A percentile compares a stretch with the other conserved stretches of the same genome.
phyloP scores from a whole-genome alignment of 2,888 invertebrate species.

The Perithous albicinctus region DNA sequence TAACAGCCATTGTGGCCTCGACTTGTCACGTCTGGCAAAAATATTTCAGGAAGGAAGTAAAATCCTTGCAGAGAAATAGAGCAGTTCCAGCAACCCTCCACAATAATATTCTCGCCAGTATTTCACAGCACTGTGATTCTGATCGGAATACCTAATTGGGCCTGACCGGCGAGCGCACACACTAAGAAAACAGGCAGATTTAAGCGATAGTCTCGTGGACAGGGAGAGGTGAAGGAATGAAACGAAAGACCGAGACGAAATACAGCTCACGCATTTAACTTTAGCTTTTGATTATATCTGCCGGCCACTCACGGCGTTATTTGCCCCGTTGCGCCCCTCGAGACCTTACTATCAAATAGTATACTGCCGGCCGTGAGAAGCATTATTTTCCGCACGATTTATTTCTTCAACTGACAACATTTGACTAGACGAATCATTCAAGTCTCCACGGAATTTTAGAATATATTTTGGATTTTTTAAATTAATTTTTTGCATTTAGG shows the following conservation, averaged over 20 bases:
- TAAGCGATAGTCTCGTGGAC: slow-evolving; percentile 28
- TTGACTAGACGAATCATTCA: slow-evolving; percentile 24
- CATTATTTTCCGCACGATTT: slow-evolving; percentile 48
- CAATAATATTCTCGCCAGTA: slow-evolving; percentile 29
- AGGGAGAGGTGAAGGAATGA: slow-evolving; percentile 29
- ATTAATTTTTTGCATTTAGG: too few species aligned
- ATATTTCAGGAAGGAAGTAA: slow-evolving; percentile 68
- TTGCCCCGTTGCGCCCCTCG: too few species aligned
- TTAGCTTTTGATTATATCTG: slow-evolving; percentile 51
- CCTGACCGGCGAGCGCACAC: slow-evolving; percentile 6
- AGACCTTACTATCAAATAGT: slow-evolving; percentile 27
- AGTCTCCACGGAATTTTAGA: neutral
- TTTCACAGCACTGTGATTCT: slow-evolving; percentile 54
- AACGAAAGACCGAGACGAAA: slow-evolving; percentile 40
- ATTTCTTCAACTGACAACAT: slow-evolving; percentile 36
- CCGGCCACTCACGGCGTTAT: slow-evolving; percentile 27
- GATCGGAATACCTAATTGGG: slow-evolving; percentile 73
- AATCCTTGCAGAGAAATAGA: slow-evolving; percentile 60
- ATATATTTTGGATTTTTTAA: neutral
- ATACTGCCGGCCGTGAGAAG: slow-evolving; percentile 33
- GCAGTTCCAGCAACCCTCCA: slow-evolving; percentile 6
- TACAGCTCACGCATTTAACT: slow-evolving; percentile 47
- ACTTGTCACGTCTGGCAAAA: slow-evolving; percentile 61
- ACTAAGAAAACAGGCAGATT: neutral
- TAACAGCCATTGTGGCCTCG: slow-evolving; percentile 22